A percentile compares a stretch with the other conserved stretches of the same genome.
phyloP scores from a whole-genome alignment of 2,888 invertebrate genomes.

The Lomographa bimaculata region DNA sequence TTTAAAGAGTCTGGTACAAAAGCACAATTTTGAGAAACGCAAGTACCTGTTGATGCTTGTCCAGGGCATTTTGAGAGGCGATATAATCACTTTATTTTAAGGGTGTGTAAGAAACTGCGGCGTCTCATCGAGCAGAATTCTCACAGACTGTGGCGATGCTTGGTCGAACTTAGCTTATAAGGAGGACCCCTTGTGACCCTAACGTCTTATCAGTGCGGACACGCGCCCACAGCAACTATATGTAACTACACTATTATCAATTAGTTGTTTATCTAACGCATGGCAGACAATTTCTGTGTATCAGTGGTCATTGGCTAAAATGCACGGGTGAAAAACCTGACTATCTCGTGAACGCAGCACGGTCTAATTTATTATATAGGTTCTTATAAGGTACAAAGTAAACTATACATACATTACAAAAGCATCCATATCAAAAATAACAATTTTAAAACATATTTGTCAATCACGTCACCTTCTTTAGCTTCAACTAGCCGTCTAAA shows the following conservation, averaged over 20 bases:
- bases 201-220: slow-evolving; percentile 66
- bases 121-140: slow-evolving; percentile 54
- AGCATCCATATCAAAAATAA: no score
- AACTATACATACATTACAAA: no score
- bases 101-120: slow-evolving; percentile 69
- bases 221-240: slow-evolving; percentile 61
- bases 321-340: no score
- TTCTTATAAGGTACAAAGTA: no score
- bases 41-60: slow-evolving; percentile 79
- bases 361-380: no score
- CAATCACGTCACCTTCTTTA: no score
- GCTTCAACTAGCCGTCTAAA: no score
- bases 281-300: slow-evolving; percentile 4
- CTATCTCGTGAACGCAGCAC: no score
- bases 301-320: slow-evolving; percentile 1
- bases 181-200: slow-evolving; percentile 65
- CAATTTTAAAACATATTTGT: no score
- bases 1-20: no score
- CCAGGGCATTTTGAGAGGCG: slow-evolving; percentile 69
- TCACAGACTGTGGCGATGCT: slow-evolving; percentile 52
- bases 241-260: slow-evolving; percentile 37
- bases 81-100: slow-evolving; percentile 70
- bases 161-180: slow-evolving; percentile 58
- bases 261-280: slow-evolving; percentile 20
- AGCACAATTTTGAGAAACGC: no score